A percentile compares a stretch with the other conserved stretches of the same genome.
Conservation (phyloP, 2,888 invertebrate genomes). For the Eledone cirrhosa region DNA sequence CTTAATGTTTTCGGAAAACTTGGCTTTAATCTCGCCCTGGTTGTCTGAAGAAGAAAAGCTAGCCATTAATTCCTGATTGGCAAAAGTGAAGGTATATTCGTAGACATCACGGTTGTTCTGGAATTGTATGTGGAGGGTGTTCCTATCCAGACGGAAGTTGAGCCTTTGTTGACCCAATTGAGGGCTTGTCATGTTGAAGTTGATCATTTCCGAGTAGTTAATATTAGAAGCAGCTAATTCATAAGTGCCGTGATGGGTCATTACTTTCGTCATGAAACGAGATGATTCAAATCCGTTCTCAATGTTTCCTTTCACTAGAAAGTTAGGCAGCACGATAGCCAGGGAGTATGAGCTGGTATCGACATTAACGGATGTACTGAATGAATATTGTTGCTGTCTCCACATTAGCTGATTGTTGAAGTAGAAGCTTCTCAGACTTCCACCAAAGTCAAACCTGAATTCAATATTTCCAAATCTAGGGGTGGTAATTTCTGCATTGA, state of each 20-base stretch:
- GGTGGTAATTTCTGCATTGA: not conserved
- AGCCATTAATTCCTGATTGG: not conserved
- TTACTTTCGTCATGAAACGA: not conserved
- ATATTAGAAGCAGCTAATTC: not conserved
- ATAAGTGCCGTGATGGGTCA: not conserved
- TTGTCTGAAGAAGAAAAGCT: not conserved
- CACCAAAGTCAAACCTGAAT: not conserved
- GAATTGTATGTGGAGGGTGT: not conserved
- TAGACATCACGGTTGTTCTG: not conserved
- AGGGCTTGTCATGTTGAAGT: not conserved
- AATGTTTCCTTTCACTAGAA: not conserved
- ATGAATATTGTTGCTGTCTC: not conserved
- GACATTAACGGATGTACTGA: not conserved
- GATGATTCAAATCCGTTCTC: not conserved
- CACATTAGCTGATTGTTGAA: not conserved
- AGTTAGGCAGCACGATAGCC: not conserved
- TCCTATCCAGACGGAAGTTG: not conserved
- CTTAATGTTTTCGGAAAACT: not conserved
- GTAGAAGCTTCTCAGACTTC: not conserved
- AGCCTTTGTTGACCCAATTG: constrained; percentile 1
- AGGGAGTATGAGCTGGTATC: not conserved
- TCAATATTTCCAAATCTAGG: not conserved
- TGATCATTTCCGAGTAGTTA: not conserved
- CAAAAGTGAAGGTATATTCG: not conserved
- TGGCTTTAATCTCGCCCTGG: not conserved